A percentile compares a stretch with the other conserved stretches of the same genome.
Conservation (phyloP, 1,140 invertebrate species). For the Nymphalis io region DNA sequence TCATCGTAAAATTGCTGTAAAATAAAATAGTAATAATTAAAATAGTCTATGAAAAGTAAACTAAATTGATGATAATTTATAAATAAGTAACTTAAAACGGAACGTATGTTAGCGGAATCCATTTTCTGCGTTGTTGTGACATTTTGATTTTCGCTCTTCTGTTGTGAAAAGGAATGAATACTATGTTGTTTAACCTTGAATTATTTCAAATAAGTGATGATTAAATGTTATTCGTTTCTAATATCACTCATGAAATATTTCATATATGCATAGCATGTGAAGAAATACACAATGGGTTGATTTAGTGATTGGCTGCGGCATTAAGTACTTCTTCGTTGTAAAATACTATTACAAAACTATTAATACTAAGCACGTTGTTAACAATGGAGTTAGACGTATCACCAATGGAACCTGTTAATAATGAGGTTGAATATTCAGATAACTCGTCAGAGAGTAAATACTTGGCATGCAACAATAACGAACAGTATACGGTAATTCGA, state of each 20-base stretch:
- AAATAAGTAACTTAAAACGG: conserved; percentile 28
- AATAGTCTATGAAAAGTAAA: conserved; percentile 8
- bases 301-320: conserved; percentile 69
- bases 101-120: conserved; percentile 60
- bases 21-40: conserved; percentile 15
- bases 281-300: conserved; percentile 74
- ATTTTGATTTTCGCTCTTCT: conserved; percentile 70
- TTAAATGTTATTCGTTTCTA: conserved; percentile 42
- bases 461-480: conserved; percentile 65
- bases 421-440: conserved; percentile 70
- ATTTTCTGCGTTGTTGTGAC: conserved; percentile 81
- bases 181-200: conserved; percentile 52
- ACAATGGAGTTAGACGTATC: conserved; percentile 76
- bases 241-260: conserved; percentile 42
- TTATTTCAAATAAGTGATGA: conserved; percentile 58
- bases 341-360: conserved; percentile 36
- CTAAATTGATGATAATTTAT: conserved; percentile 5
- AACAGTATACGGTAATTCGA: conserved; percentile 71
- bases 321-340: conserved; percentile 52
- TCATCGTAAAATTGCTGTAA: neutral
- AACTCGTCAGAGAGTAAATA: conserved; percentile 74
- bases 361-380: conserved; percentile 41
- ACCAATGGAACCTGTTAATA: conserved; percentile 53
- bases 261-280: conserved; percentile 37
- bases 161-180: conserved; percentile 56